Percentiles rank a stretch among this genome's conserved stretches.
Conservation (phyloP, 2,797 vertebrate species). For the Uromys caudimaculatus region DNA sequence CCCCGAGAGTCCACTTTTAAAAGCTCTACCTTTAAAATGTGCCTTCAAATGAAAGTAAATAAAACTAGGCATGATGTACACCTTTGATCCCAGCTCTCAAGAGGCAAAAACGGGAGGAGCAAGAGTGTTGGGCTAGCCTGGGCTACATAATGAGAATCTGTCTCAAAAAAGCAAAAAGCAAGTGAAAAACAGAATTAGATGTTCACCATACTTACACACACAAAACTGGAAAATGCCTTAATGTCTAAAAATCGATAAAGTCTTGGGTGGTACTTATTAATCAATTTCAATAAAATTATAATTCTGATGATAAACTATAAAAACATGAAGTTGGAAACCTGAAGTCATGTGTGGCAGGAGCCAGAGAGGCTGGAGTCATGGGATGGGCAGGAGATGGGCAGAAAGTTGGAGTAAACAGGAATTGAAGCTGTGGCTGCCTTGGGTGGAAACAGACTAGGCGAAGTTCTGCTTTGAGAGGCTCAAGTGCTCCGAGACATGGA, state of each 20-base stretch:
- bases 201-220: background rate
- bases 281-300: slow-evolving; percentile 29
- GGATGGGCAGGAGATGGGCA: too few species aligned
- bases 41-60: background rate
- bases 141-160: background rate
- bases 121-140: background rate
- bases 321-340: background rate
- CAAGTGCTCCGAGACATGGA: too few species aligned
- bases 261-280: slow-evolving; percentile 1
- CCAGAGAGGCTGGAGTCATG: too few species aligned
- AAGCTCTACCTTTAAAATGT: background rate
- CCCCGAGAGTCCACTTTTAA: background rate
- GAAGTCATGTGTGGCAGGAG: too few species aligned
- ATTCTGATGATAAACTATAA: background rate
- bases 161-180: background rate
- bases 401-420: too few species aligned
- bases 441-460: too few species aligned
- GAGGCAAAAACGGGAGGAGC: background rate
- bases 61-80: background rate
- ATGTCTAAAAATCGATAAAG: background rate
- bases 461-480: too few species aligned
- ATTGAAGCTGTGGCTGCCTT: too few species aligned
- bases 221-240: slow-evolving; percentile 30
- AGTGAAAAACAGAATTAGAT: background rate
- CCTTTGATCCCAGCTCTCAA: background rate